Conservation (phyloP, 2,797 vertebrate genomes). For the Gorsachius magnificus region DNA sequence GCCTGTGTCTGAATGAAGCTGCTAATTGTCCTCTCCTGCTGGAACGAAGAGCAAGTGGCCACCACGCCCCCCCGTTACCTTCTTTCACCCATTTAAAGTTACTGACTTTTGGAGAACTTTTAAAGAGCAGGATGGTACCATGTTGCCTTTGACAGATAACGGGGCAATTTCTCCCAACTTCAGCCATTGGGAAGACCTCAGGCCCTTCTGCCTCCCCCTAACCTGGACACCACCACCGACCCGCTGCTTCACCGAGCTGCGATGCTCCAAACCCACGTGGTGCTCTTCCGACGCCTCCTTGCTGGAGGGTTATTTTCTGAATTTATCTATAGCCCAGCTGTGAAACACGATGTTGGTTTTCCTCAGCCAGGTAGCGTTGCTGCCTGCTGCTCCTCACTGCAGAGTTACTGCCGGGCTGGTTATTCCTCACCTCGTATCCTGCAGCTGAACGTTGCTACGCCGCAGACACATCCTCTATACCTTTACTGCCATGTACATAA, state of each 20-base stretch:
- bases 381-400: neutral
- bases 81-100: too few species aligned
- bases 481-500: neutral
- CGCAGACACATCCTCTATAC: neutral
- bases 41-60: neutral
- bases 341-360: neutral
- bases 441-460: neutral
- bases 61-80: neutral
- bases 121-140: neutral
- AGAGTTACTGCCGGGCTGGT: neutral
- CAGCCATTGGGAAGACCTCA: neutral
- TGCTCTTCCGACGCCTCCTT: neutral
- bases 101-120: neutral
- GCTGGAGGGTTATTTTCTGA: neutral
- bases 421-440: neutral
- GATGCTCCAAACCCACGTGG: accelerated
- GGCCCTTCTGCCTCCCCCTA: neutral
- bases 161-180: neutral
- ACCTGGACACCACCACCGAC: neutral
- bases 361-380: accelerated
- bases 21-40: neutral
- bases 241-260: accelerated
- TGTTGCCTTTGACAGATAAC: neutral
- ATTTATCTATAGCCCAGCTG: neutral
- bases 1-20: neutral